A percentile compares a stretch with the other conserved stretches of the same genome.
These are phyloP conservation scores for Butorides virescens DNA, from an alignment of 2,113 vertebrate species.

Conservation along the genomic window DNA sequence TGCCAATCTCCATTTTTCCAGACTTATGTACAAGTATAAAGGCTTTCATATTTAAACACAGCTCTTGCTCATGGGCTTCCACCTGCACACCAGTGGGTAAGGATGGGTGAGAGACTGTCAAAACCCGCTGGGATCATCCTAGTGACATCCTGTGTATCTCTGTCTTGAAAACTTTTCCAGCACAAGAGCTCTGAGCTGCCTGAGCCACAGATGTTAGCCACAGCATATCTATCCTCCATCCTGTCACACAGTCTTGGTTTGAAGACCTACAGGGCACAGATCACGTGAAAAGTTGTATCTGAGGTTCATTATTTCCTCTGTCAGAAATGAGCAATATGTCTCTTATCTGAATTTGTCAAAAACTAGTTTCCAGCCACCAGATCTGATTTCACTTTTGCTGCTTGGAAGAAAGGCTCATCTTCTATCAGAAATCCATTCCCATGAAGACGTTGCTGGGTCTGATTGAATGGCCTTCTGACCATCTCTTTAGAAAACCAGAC, in stretches of 20 bases:
- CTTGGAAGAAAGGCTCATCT: background rate
- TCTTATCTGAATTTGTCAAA: constrained; percentile 4
- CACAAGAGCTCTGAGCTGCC: background rate
- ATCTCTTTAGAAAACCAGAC: background rate
- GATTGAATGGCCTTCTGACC: background rate
- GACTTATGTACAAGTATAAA: background rate
- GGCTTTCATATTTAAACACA: background rate
- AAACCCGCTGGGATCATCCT: background rate
- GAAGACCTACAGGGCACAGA: background rate
- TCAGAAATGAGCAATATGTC: background rate
- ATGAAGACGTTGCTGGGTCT: background rate
- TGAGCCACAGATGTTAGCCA: background rate
- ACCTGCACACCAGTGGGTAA: background rate
- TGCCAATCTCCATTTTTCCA: background rate
- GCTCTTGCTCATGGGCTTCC: background rate
- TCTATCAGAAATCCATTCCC: background rate
- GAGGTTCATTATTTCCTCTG: background rate
- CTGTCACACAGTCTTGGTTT: background rate
- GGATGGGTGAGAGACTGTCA: background rate
- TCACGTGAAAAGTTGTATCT: background rate
- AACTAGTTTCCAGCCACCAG: background rate
- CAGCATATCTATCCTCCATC: background rate
- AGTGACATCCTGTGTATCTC: background rate
- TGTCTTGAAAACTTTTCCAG: background rate
- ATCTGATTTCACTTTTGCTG: background rate